Evolutionary conservation across 1,140 invertebrate genomes (phyloP), one percentile per base, ranked within the genome.

Genomic region (Semibalanus balanoides): DNA sequence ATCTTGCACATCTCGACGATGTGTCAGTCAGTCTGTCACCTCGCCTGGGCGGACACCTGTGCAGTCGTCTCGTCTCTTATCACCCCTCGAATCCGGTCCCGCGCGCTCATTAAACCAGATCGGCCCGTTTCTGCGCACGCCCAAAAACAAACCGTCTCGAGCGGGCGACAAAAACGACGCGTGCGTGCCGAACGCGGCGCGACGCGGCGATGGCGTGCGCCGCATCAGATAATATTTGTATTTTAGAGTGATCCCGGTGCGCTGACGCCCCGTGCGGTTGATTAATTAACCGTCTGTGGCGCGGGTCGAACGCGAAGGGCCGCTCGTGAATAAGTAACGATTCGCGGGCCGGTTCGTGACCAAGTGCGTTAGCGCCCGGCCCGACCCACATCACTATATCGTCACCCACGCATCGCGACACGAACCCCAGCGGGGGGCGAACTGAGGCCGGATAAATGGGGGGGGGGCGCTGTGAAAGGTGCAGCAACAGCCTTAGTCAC

Each of bases 151-250:
- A 64, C 51, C 51, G 51, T 64, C 51, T 64, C 51, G 7, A 25
- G 51, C 9, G 51, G 1, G 9, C 51, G 51, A 64, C 51, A 64
- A 64, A 64, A 64, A 64, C 51, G 51, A 19, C 51, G 51, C 51
- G 51, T 64, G 51, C 51, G 51, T 64, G 51, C 51, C 51, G 51
- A 64, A 25, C 22, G 51, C 51, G 51, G 51, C 51, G 51, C 51
- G 51, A 64, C 51, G 51, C 51, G 51, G 51, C 51, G 51, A 64
- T 64, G 51, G 51, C 51, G 51, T 64, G 51, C 51, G 51, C 51
- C 22, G 51, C 11, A 64, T 64, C 51, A 64, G 51, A 64, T 64
- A 64, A 64, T 64, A 64, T 64, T 64, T 64, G 51, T 64, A 64
- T 64, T 64, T 64, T 64, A 64, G 51, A 64, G 51, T 64, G 51